phyloP scores from a whole-genome alignment of 2,888 invertebrate species.

The Napeogenes inachia region DNA sequence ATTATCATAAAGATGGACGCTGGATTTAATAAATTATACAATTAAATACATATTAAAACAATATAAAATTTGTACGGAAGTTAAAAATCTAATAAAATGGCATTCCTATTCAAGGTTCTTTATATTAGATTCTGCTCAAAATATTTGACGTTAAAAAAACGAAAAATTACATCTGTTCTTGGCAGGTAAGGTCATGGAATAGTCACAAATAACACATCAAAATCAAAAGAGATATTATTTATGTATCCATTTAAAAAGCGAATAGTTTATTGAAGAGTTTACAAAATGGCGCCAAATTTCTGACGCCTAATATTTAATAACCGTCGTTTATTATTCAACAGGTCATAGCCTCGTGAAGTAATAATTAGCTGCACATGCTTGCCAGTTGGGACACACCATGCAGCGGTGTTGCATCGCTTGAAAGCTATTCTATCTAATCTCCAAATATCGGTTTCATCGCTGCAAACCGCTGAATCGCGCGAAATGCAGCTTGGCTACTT shows the following conservation, averaged over 20 bases:
- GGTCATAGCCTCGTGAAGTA: slow-evolving; percentile 21
- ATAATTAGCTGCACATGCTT: slow-evolving; percentile 23
- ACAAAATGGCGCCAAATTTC: slow-evolving; percentile 8
- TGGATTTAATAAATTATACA: no score
- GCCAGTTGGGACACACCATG: neutral
- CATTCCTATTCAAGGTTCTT: neutral
- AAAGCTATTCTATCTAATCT: slow-evolving; percentile 5
- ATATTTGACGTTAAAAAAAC: slow-evolving; percentile 22
- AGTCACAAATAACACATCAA: neutral
- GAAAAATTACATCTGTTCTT: slow-evolving; percentile 7
- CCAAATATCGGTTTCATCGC: slow-evolving; percentile 12
- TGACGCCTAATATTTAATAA: slow-evolving; percentile 14
- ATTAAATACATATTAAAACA: no score
- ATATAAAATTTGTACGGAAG: neutral
- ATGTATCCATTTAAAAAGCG: no score
- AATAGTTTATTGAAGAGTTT: neutral
- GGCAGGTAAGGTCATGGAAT: neutral
- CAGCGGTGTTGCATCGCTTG: slow-evolving; percentile 12
- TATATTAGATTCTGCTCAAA: slow-evolving; percentile 25
- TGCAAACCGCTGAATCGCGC: slow-evolving; percentile 14
- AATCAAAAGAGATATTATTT: neutral
- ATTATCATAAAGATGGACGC: neutral
- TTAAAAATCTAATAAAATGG: neutral
- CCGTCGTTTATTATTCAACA: slow-evolving; percentile 22
- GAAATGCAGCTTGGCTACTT: slow-evolving; percentile 37